Evolutionary conservation across 2,113 vertebrate genomes (phyloP).

Genomic region (Bufo bufo): DNA sequence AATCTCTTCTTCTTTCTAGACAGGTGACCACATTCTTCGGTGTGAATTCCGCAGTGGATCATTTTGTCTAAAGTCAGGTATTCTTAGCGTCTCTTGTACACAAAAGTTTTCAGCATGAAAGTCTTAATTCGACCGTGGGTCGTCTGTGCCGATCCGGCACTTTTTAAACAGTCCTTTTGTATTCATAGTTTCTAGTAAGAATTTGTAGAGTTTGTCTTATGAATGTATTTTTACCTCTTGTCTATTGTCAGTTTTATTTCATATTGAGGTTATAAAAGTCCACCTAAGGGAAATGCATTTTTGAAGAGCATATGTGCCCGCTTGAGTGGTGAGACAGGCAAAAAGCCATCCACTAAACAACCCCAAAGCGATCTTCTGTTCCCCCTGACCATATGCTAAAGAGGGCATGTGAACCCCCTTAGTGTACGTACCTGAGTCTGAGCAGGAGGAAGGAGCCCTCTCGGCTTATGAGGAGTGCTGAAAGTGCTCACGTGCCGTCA

Average conservation of each 20-base stretch:
- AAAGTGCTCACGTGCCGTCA: background rate
- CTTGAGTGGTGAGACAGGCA: background rate
- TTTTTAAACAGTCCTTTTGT: conserved; percentile 29
- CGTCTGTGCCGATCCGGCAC: background rate
- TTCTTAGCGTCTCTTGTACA: background rate
- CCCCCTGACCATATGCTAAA: background rate
- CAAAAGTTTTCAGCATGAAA: background rate
- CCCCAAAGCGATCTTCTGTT: background rate
- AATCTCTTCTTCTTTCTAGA: background rate
- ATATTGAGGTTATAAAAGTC: background rate
- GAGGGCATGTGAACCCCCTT: background rate
- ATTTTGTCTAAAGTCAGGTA: background rate
- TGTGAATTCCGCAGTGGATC: background rate
- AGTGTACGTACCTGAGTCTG: too few species aligned
- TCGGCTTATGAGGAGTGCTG: background rate
- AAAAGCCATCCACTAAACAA: background rate
- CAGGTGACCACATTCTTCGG: background rate
- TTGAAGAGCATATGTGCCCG: background rate
- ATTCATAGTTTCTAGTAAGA: conserved; percentile 7
- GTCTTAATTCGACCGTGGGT: conserved; percentile 14
- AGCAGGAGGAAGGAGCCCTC: background rate
- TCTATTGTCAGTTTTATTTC: background rate
- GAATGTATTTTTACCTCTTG: background rate
- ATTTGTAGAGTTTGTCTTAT: background rate
- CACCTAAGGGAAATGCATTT: background rate